Evolutionary conservation across 2,888 invertebrate genomes (phyloP).

Genomic region (Oligia strigilis): DNA sequence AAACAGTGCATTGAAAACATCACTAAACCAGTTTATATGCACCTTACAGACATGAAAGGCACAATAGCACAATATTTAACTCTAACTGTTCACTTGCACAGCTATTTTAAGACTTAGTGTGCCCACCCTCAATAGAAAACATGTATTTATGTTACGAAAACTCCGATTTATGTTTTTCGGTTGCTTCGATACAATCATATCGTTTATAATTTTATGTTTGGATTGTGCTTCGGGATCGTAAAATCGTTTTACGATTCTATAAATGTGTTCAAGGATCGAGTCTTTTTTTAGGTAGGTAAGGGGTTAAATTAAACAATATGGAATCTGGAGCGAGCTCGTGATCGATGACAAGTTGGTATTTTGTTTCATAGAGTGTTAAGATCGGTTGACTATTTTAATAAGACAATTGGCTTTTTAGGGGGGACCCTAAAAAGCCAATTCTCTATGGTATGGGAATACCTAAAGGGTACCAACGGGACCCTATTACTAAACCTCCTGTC

Average conservation of each 20-base stretch:
- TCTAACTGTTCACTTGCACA: constrained; percentile 25
- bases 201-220: constrained; percentile 84
- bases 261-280: constrained; percentile 81
- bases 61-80: constrained; percentile 57
- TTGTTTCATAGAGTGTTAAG: background rate
- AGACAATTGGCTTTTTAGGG: too few species aligned
- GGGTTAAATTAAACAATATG: constrained; percentile 64
- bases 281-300: constrained; percentile 69
- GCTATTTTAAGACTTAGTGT: constrained; percentile 50
- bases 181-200: constrained; percentile 74
- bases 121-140: constrained; percentile 64
- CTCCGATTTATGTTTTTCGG: constrained; percentile 80
- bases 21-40: constrained; percentile 41
- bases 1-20: constrained; percentile 23
- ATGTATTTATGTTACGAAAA: constrained; percentile 64
- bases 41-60: constrained; percentile 32
- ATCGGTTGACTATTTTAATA: background rate
- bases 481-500: too few species aligned
- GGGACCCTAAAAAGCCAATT: too few species aligned
- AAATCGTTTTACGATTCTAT: constrained; percentile 85
- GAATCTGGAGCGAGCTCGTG: constrained; percentile 36
- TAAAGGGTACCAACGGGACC: too few species aligned
- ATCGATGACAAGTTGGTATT: constrained; percentile 5
- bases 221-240: constrained; percentile 82
- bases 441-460: too few species aligned